Evolutionary conservation across 2,888 invertebrate species (phyloP), one percentile per base, ranked within the genome.

Genomic region (Myopa tessellatipennis): DNA sequence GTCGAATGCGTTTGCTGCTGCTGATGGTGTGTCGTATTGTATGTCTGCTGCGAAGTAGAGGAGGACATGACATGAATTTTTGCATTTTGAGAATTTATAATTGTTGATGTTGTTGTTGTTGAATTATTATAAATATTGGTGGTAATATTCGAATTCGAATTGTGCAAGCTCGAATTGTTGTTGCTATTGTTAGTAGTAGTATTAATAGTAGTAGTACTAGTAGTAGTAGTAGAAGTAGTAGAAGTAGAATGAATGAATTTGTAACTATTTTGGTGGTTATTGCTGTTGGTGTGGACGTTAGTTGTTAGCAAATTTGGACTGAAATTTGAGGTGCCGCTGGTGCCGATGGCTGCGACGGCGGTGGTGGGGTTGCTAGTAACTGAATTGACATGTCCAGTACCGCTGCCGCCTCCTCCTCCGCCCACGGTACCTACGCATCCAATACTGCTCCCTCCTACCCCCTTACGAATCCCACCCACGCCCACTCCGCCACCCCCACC

Each of bases 21-120:
- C 65, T 82, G 82, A 77, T 84, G 84, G 79, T 82, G 77, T 79
- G 80, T 76, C 68, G 81, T 80, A 79, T 83, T 86, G 81, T 85
- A 86, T 12, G 84, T 79, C 81, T 82, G 83, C 81, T 80, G 83
- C 79, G 80, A 81, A 82, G 79, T 79, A 82, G 82, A 83, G 82
- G 81, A 82, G 79, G 82, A 78, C 68, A 82, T 83, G 79, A 83
- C 81, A 78, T 83, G 74, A 65, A 81, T 83, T 82, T 81, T 82
- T 78, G 80, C 81, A 80, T 82, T 80, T 79, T 78, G 78, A 76
- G 76, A 80, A 79, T 80, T 79, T 69, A 74, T 79, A 79, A 79
- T 79, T 76, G 77, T 81, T 77, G 79, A 79, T 73, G 79, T 80
- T 77, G 58, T 55, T 77, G 65, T 75, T 60, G 50, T 76, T 78